These are phyloP conservation scores for Pelusios castaneus DNA, from an alignment of 2,113 vertebrate species.

Conservation along the genomic window DNA sequence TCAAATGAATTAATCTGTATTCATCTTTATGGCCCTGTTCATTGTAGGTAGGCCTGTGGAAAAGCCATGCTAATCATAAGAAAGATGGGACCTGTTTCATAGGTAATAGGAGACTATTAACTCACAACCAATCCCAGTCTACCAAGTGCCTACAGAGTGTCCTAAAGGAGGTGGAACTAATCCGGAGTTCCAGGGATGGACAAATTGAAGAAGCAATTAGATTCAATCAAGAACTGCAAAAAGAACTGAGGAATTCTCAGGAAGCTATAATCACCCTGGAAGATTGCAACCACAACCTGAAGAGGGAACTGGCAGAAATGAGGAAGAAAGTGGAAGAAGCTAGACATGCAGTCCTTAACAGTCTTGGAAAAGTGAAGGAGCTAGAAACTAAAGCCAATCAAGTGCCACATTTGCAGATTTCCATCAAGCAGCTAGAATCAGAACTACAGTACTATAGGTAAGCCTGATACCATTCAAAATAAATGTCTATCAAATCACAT, in stretches of 20 bases:
- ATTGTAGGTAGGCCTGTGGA: constrained; percentile 89
- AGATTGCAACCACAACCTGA: constrained; percentile 83
- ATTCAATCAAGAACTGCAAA: constrained; percentile 84
- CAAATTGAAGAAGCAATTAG: constrained; percentile 83
- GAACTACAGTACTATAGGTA: constrained; percentile 89
- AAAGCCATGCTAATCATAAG: constrained; percentile 83
- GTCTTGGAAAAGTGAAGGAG: constrained; percentile 90
- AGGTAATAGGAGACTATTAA: constrained; percentile 63
- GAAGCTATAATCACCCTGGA: constrained; percentile 80
- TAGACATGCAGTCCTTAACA: constrained; percentile 80
- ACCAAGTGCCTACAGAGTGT: constrained; percentile 78
- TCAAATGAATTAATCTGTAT: not conserved
- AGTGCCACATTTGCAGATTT: constrained; percentile 82
- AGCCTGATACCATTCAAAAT: not conserved
- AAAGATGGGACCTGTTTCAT: constrained; percentile 78
- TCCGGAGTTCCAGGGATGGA: constrained; percentile 78
- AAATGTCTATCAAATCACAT: not conserved
- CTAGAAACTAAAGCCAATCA: constrained; percentile 85
- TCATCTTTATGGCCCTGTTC: constrained; percentile 5
- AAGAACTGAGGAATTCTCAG: constrained; percentile 83
- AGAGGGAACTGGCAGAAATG: constrained; percentile 86
- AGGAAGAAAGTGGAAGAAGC: constrained; percentile 90
- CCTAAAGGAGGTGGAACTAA: constrained; percentile 81
- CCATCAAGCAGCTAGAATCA: constrained; percentile 84
- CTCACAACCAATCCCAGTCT: constrained; percentile 42